These are phyloP conservation scores for Salticus scenicus DNA, from an alignment of 2,888 invertebrate genomes.

Conservation along the genomic window DNA sequence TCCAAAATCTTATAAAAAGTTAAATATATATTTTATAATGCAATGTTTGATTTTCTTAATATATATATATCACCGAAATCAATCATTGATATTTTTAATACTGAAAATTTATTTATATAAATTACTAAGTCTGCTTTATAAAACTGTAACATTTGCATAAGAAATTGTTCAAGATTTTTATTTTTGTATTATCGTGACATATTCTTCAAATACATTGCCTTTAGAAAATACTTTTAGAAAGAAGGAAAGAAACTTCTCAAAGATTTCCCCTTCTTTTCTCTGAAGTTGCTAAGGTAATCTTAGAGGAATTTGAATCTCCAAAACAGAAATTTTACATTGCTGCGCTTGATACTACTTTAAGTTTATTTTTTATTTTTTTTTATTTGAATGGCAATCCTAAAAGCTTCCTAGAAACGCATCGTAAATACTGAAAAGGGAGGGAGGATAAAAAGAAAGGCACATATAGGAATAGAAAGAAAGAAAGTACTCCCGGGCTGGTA, in stretches of 20 bases:
- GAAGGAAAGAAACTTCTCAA: constrained; percentile 4
- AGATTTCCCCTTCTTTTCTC: constrained; percentile 17
- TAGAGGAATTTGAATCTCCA: constrained; percentile 51
- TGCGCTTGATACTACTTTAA: constrained; percentile 41
- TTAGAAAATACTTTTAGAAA: not conserved
- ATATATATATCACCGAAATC: too few species aligned
- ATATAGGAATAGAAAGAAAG: constrained; percentile 25
- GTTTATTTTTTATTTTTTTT: constrained; percentile 45
- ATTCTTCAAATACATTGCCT: not conserved
- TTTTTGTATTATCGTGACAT: too few species aligned
- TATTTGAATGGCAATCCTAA: constrained; percentile 45
- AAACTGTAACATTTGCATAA: too few species aligned
- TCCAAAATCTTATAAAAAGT: too few species aligned
- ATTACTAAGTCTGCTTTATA: too few species aligned
- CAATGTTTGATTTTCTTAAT: too few species aligned
- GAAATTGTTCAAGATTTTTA: too few species aligned
- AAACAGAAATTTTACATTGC: constrained; percentile 41
- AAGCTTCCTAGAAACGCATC: constrained; percentile 53
- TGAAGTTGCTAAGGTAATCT: constrained; percentile 45
- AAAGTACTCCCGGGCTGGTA: constrained; percentile 24
- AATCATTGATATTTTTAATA: too few species aligned
- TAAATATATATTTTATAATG: too few species aligned
- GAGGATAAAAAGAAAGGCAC: not conserved
- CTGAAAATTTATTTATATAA: too few species aligned
- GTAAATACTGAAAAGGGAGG: constrained; percentile 43